Base-by-base conservation (phyloP, 1,140 invertebrate genomes). In the Colletes gigas region DNA sequence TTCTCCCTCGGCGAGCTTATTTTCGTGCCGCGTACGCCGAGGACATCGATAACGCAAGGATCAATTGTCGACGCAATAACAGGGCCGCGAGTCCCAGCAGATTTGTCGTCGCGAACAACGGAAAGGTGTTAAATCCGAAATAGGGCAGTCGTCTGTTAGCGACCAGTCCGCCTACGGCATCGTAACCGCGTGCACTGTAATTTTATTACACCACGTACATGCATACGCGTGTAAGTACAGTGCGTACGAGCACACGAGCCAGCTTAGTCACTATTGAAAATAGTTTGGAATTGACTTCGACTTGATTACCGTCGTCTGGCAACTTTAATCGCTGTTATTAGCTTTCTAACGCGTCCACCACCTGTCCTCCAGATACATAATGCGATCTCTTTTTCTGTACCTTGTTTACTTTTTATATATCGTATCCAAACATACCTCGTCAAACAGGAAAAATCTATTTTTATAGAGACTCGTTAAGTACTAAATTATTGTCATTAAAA, bases 81-180 rank as follows among this genome's bases (percentile, higher is more conserved):
- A 41, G 68, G 30, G 15, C 50, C 67, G 3, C 17, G 8, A 55
- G 60, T 55, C 63, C 62, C 17, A 30, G 50, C 41, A 3, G 78
- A 60, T 15, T 69, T 68, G 47, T 41, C 60, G 74, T 55, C 30
- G 54, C 39, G 44, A 60, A 66, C 41, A 62, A 66, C 65, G 81
- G 47, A 41, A 84, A 87, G 85, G 82, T 84, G 82, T 81, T 73
- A 78, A 86, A 78, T 79, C 63, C 71, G 82, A 87, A 87, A 87
- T 87, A 84, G 86, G 82, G 78, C 86, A 87, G 72, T 86, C 86
- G 86, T 86, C 57, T 78, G 81, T 71, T 54, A 67, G 52, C 30
- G 77, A 85, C 87, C 60, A 74, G 88, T 88, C 74, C 88, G 88
- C 88, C 88, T 81, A 89, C 88, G 84, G 90, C 92, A 89, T 88